Base-by-base conservation (phyloP, 2,888 invertebrate genomes). In the Corythucha ciliata region DNA sequence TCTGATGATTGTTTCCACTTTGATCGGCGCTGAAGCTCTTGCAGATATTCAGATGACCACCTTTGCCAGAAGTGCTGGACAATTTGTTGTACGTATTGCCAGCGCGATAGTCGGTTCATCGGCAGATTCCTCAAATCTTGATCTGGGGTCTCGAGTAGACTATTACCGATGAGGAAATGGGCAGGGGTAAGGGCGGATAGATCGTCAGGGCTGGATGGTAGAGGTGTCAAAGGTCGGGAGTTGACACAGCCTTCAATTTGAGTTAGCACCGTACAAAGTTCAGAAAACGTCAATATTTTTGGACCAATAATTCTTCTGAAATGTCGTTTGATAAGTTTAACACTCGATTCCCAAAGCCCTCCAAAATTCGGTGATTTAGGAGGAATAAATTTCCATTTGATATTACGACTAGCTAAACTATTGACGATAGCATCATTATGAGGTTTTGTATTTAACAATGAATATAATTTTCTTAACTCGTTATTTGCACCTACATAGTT, bases 191-290 rank as follows among this genome's bases (percentile, higher is more conserved):
- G 29, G 20, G 46, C 12, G 8, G 45, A n/a, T 7, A 47, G 20
- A 26, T 52, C 52, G 3, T 22, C 37, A 12, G 52, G 52, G 29
- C 36, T 18, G 16, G 52, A 47, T 4, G 52, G 47, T 10, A 25
- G 8, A 16, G 49, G 42, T 22, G 24, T 29, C 5, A 52, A 14
- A 18, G 52, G 52, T 8, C 52, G 45, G n/a, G 52, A 52, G 47
- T 52, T 52, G 18, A 52, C 18, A 18, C 50, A 50, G 8, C 44
- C 46, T 24, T 50, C 50, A 7, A 50, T 34, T 32, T 45, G 42
- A 48, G 46, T 47, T 21, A 52, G 25, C 22, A 53, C 20, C 14
- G 42, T 44, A 2, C 16, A 32, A 3, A 49, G 29, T 18, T 54
- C 50, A 10, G 21, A n/a, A 20, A 45, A 26, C 4, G 32, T 49